phyloP scores from a whole-genome alignment of 2,113 vertebrate genomes.

The Rhizomys pruinosus region DNA sequence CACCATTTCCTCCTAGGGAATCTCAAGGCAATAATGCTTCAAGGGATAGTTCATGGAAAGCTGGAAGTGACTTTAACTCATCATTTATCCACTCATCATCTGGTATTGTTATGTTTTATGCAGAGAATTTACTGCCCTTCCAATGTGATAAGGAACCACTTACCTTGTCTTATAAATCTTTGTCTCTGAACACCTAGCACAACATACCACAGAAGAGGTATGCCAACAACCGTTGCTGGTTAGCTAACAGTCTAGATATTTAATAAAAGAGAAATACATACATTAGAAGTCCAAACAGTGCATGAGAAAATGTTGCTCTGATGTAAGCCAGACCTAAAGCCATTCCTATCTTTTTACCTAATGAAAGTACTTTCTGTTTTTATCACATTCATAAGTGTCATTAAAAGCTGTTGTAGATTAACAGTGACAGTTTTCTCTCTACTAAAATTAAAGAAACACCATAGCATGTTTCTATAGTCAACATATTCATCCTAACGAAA shows the following conservation, averaged over 20 bases:
- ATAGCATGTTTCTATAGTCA: conserved; percentile 58
- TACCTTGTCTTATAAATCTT: conserved; percentile 14
- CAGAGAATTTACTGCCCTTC: not conserved
- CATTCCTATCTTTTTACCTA: conserved; percentile 77
- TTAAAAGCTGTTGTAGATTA: conserved; percentile 73
- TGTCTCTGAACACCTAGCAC: not conserved
- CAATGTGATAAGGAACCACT: not conserved
- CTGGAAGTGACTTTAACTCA: not conserved
- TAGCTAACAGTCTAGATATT: conserved; percentile 39
- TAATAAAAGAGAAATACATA: conserved; percentile 52
- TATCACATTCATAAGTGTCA: conserved; percentile 68
- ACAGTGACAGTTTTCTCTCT: conserved; percentile 68
- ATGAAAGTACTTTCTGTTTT: conserved; percentile 71
- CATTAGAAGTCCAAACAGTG: conserved; percentile 68
- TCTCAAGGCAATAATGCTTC: conserved; percentile 48
- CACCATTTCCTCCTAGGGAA: conserved; percentile 18
- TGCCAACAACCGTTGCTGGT: conserved; percentile 25
- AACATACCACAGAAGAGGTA: conserved; percentile 2
- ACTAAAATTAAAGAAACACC: conserved; percentile 72
- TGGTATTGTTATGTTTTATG: not conserved
- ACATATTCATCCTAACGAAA: conserved; percentile 59
- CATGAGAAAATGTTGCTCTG: conserved; percentile 67
- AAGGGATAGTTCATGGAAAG: conserved; percentile 42
- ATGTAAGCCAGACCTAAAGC: conserved; percentile 74
- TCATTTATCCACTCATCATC: not conserved